Base-by-base conservation (phyloP, 2,113 vertebrate genomes). In the Coryphaenoides rupestris region DNA sequence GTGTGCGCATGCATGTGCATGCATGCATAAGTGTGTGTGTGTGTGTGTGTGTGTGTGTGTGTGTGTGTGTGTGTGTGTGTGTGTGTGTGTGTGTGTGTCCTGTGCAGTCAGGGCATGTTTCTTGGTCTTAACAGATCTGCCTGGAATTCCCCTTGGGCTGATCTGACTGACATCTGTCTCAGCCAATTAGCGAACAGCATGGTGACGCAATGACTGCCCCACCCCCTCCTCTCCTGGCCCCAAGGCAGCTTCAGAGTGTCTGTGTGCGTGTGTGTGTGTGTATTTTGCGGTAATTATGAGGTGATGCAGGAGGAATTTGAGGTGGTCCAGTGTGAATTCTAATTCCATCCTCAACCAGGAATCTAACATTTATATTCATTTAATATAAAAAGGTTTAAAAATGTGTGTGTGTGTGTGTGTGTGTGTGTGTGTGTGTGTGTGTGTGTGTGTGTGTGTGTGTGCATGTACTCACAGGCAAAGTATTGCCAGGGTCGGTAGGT, bases 401-500 rank as follows among this genome's bases (percentile, higher is more conserved):
- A 40, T 6, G 55, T 23, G 28, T 33, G 3, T 10, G 12, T 6
- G 10, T 64, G 6, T 19, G 21, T 9, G 13, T 33, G 26, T 12
- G 17, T 40, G 21, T 0, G 46, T 26, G 53, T 50, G 52, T 21
- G 12, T 14, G 21, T 14, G 10, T 45, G 33, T 14, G 33, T 40
- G 33, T 10, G 33, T 40, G 33, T 10, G 33, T 40, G 28, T 10
- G 33, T 40, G 33, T 10, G 33, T 40, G 33, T 10, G 33, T 9
- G 33, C 9, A 12, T 40, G 33, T 10, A 96, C 97, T 98, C 75
- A 99, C 97, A 98, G 71, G 97, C 94, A 14, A 99, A 99, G 78
- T 89, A 99, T 88, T 99, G 95, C 97, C 97, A 99, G 0, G 96
- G 95, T 47, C 92, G 89, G 15, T 97, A 98, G 22, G 93, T 96